Conservation (phyloP, 2,797 vertebrate genomes). For the Coccyzus lansbergi region DNA sequence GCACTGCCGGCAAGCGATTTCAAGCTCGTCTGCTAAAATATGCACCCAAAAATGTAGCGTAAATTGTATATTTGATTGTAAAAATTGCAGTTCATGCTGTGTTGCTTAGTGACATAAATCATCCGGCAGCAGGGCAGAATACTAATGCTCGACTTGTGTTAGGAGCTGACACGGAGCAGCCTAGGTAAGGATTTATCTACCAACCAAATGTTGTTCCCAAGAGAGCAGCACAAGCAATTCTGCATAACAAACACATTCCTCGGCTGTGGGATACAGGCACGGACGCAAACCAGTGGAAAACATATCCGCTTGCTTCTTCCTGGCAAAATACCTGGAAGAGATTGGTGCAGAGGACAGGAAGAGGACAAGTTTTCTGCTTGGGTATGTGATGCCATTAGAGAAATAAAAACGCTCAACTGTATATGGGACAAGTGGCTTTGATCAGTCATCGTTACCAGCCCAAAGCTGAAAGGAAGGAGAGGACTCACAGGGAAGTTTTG, state of each 20-base stretch:
- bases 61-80: conserved; percentile 62
- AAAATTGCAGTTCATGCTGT: conserved; percentile 57
- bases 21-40: conserved; percentile 17
- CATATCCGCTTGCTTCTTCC: neutral
- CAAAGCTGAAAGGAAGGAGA: neutral
- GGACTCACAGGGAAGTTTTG: neutral
- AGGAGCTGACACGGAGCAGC: conserved; percentile 21
- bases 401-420: neutral
- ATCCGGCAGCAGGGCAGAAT: neutral
- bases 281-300: neutral
- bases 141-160: neutral
- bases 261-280: neutral
- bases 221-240: neutral
- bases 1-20: neutral
- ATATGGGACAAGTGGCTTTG: accelerated
- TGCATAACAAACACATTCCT: conserved; percentile 4
- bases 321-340: neutral
- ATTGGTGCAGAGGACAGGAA: neutral
- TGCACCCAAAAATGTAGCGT: conserved; percentile 5
- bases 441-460: accelerated
- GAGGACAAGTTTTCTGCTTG: neutral
- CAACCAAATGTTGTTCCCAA: neutral
- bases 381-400: neutral
- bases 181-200: conserved; percentile 45
- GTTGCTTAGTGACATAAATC: conserved; percentile 69